Percentiles rank a stretch among this genome's conserved stretches.
These are phyloP conservation scores for Pollenia angustigena DNA, from an alignment of 2,888 invertebrate genomes.

Conservation along the genomic window DNA sequence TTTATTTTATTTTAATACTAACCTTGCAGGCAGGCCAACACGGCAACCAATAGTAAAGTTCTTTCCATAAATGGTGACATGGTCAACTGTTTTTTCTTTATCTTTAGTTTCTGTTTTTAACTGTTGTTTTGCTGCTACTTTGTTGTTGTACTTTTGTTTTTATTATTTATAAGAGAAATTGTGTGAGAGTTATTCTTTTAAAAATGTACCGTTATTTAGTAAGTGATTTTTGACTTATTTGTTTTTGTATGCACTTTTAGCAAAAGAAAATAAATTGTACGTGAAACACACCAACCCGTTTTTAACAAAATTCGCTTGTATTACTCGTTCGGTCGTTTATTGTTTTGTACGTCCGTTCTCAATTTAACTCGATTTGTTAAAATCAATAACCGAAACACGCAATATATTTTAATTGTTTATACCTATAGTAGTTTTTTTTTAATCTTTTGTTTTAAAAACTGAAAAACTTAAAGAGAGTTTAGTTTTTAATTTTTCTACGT, in stretches of 20 bases:
- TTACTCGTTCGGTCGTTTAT: constrained; percentile 1
- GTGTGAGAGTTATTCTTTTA: neutral
- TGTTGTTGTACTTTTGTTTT: constrained; percentile 18
- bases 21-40: constrained; percentile 83
- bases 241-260: constrained; percentile 3
- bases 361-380: constrained; percentile 53
- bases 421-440: constrained; percentile 13
- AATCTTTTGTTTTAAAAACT: constrained; percentile 48
- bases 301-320: neutral
- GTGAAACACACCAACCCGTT: constrained; percentile 78
- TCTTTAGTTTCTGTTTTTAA: constrained; percentile 28
- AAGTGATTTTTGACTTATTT: neutral
- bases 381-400: constrained; percentile 68
- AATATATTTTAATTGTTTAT: constrained; percentile 26
- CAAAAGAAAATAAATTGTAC: neutral
- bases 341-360: constrained; percentile 5
- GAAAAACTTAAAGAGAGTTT: constrained; percentile 58
- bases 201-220: constrained; percentile 40
- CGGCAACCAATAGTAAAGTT: constrained; percentile 81
- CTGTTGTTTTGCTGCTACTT: constrained; percentile 16
- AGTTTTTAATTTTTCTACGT: constrained; percentile 35
- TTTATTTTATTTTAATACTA: constrained; percentile 68
- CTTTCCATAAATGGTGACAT: constrained; percentile 83
- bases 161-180: neutral
- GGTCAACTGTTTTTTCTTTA: constrained; percentile 83